Evolutionary conservation across 2,113 vertebrate genomes (phyloP).

Genomic region (Sander lucioperca): DNA sequence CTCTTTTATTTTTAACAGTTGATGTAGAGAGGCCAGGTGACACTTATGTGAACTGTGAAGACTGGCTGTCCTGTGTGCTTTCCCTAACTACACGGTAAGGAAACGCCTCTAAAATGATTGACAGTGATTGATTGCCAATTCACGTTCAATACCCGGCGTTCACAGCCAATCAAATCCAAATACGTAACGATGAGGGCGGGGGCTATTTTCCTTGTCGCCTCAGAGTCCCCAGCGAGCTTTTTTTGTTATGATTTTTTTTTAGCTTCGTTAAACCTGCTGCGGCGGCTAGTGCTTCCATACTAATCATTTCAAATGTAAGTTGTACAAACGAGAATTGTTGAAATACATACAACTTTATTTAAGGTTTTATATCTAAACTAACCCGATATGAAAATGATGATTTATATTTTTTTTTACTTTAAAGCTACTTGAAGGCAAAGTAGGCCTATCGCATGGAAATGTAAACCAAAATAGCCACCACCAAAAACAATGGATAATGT

Average conservation of each 20-base stretch:
- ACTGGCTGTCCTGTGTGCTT: conserved; percentile 13
- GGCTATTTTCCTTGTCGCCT: background rate
- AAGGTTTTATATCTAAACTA: background rate
- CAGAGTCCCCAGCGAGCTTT: conserved; percentile 47
- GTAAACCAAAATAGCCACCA: no score
- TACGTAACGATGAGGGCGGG: conserved; percentile 27
- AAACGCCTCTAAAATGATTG: conserved; percentile 64
- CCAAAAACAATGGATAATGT: background rate
- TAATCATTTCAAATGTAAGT: background rate
- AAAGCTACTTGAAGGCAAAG: background rate
- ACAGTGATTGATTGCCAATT: conserved; percentile 52
- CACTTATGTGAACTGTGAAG: conserved; percentile 46
- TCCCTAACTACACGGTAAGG: conserved; percentile 16
- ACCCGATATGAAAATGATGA: background rate
- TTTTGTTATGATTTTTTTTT: conserved; percentile 18
- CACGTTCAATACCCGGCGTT: background rate
- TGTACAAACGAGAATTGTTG: background rate
- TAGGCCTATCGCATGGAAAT: no score
- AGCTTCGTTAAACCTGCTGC: background rate
- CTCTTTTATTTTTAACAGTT: conserved; percentile 14
- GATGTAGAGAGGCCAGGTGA: conserved; percentile 24
- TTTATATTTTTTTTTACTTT: background rate
- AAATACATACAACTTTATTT: background rate
- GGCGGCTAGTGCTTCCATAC: background rate
- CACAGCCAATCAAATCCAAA: conserved; percentile 45